These are phyloP conservation scores for Agrotis puta DNA, from an alignment of 2,888 invertebrate genomes.

Conservation along the genomic window DNA sequence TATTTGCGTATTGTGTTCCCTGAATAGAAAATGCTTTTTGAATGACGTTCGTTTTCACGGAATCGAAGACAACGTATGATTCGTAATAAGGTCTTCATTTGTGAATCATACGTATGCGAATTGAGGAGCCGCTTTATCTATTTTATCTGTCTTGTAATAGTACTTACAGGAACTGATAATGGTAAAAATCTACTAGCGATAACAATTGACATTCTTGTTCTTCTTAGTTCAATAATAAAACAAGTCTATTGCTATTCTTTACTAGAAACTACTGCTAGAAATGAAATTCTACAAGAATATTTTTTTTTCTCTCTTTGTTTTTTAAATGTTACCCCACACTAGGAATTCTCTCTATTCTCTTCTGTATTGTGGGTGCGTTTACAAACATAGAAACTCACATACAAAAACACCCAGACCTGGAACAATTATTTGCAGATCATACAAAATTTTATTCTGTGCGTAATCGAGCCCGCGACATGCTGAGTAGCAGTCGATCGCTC, in stretches of 20 bases:
- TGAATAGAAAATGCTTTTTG: not conserved
- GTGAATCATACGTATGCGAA: not conserved
- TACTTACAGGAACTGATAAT: constrained; percentile 18
- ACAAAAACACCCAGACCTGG: too few relatives aligned
- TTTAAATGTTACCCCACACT: too few relatives aligned
- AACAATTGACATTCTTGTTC: not conserved
- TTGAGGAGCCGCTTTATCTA: constrained; percentile 9
- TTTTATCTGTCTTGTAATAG: constrained; percentile 7
- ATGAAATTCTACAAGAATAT: not conserved
- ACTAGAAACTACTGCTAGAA: not conserved
- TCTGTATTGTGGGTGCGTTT: too few relatives aligned
- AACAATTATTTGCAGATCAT: too few relatives aligned
- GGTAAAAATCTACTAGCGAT: constrained; percentile 1
- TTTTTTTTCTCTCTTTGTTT: too few relatives aligned
- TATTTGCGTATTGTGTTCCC: not conserved
- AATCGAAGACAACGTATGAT: not conserved
- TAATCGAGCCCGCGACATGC: too few relatives aligned
- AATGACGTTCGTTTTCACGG: too few relatives aligned
- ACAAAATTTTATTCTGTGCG: too few relatives aligned
- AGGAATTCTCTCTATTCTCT: too few relatives aligned
- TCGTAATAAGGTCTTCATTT: not conserved
- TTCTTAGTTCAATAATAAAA: too few relatives aligned
- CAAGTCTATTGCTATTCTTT: not conserved
- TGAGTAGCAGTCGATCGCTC: too few relatives aligned
- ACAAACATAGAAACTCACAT: too few relatives aligned